Evolutionary conservation across 2,797 vertebrate genomes (phyloP).

Genomic region (Trachops cirrhosus): DNA sequence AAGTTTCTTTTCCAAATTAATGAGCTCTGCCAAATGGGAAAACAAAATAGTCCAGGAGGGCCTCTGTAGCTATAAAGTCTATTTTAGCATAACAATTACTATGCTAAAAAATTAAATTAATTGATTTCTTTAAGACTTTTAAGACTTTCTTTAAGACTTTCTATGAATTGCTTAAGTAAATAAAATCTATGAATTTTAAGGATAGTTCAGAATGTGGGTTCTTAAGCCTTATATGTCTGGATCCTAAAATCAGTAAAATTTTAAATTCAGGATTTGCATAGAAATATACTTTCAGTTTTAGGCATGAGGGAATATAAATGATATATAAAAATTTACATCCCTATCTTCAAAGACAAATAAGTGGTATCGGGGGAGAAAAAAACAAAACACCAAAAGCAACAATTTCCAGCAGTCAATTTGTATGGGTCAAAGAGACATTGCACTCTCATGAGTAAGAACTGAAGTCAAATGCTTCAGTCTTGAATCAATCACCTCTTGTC

Average conservation of each 20-base stretch:
- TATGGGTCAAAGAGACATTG: background rate
- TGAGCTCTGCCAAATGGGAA: background rate
- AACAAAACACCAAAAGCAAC: background rate
- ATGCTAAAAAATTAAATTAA: slow-evolving; percentile 4
- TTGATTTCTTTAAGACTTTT: background rate
- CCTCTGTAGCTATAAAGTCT: background rate
- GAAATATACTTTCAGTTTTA: background rate
- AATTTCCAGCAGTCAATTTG: background rate
- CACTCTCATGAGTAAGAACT: background rate
- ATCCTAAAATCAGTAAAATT: background rate
- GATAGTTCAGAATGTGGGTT: background rate
- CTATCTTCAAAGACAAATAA: slow-evolving; percentile 19
- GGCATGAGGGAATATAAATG: background rate
- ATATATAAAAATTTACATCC: background rate
- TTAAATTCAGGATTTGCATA: slow-evolving; percentile 25
- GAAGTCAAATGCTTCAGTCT: background rate
- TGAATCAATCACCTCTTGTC: background rate
- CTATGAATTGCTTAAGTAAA: background rate
- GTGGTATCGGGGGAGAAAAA: background rate
- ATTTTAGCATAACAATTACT: slow-evolving; percentile 13
- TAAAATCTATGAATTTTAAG: slow-evolving; percentile 8
- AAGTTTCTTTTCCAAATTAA: background rate
- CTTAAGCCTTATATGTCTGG: background rate
- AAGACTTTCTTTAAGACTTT: background rate
- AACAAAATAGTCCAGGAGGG: background rate